Conservation (phyloP, 2,113 vertebrate genomes). For the Asarcornis scutulata region DNA sequence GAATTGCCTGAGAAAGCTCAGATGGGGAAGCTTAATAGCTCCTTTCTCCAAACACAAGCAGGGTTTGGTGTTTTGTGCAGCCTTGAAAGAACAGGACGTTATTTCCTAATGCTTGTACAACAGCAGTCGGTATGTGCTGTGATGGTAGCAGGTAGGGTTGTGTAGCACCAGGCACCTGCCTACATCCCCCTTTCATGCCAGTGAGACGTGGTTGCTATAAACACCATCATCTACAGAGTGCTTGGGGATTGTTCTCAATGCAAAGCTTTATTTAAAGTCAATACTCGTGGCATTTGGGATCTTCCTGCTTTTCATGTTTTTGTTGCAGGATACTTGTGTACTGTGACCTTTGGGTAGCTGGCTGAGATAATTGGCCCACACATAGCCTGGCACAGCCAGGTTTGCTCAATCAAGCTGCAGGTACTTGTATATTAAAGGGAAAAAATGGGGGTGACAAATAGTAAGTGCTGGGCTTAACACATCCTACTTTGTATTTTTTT, state of each 20-base stretch:
- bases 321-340: neutral
- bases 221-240: rapidly evolving
- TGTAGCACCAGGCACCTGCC: rapidly evolving
- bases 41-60: neutral
- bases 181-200: neutral
- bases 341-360: neutral
- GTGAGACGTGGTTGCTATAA: neutral
- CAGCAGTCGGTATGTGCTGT: neutral
- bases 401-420: neutral
- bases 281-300: neutral
- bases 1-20: neutral
- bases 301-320: neutral
- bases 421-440: neutral
- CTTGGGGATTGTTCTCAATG: rapidly evolving
- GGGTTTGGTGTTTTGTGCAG: neutral
- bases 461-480: no score
- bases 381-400: neutral
- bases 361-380: neutral
- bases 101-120: rapidly evolving
- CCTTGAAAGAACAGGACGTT: neutral
- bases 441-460: conserved; percentile 22
- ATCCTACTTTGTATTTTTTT: conserved; percentile 20
- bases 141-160: neutral
- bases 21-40: neutral
- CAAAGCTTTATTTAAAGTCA: neutral